These are phyloP conservation scores for Dolichomitus sp. DNA, from an alignment of 2,888 invertebrate species.

Conservation along the genomic window DNA sequence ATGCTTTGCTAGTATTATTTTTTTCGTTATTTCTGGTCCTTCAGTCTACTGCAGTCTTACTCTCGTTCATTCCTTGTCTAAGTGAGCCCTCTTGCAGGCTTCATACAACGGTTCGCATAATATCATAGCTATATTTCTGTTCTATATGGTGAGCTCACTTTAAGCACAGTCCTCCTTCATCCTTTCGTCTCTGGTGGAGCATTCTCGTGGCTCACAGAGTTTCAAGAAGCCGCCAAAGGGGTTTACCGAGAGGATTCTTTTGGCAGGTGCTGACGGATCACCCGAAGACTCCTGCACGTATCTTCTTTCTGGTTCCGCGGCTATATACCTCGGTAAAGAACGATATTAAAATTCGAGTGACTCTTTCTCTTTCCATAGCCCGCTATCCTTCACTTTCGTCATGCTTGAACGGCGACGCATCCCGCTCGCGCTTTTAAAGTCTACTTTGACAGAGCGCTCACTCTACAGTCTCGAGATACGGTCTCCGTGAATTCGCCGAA, in stretches of 20 bases:
- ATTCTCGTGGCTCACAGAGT: slow-evolving; percentile 27
- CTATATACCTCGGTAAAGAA: slow-evolving; percentile 31
- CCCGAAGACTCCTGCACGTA: slow-evolving; percentile 38
- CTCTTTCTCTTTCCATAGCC: slow-evolving; percentile 31
- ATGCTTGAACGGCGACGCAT: slow-evolving; percentile 36
- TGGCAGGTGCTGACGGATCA: slow-evolving; percentile 62
- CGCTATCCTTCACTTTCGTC: slow-evolving; percentile 44
- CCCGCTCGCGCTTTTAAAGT: slow-evolving; percentile 34
- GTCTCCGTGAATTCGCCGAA: slow-evolving; percentile 35
- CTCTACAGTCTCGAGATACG: slow-evolving; percentile 15
- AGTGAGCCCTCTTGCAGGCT: background rate
- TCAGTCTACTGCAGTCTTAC: slow-evolving; percentile 14
- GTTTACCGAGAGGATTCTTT: slow-evolving; percentile 55
- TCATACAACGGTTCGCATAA: slow-evolving; percentile 8
- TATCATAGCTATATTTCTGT: slow-evolving; percentile 17
- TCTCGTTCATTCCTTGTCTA: slow-evolving; percentile 12
- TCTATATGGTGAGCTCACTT: background rate
- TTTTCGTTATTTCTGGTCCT: background rate
- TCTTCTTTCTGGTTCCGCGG: slow-evolving; percentile 26
- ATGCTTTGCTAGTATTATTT: background rate
- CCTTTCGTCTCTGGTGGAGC: slow-evolving; percentile 10
- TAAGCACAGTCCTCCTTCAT: slow-evolving; percentile 22
- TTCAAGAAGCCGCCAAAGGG: slow-evolving; percentile 43
- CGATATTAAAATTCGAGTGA: slow-evolving; percentile 65
- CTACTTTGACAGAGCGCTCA: slow-evolving; percentile 54